These are phyloP conservation scores for Azorinus chamasolen DNA, from an alignment of 2,888 invertebrate species.

Conservation along the genomic window DNA sequence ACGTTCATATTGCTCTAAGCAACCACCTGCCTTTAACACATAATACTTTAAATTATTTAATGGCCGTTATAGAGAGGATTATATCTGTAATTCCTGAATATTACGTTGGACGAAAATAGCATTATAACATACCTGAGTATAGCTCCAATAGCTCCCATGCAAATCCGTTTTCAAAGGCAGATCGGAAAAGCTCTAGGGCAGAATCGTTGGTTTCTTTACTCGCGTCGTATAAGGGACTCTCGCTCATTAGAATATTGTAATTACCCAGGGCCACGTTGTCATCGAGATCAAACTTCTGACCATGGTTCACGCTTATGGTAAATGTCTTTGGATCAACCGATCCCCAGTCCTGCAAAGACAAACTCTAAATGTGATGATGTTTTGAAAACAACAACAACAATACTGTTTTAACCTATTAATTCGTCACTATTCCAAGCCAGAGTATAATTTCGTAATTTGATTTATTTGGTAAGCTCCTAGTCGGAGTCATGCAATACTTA, in stretches of 20 bases:
- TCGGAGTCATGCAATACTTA: too few relatives aligned
- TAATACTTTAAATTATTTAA: too few relatives aligned
- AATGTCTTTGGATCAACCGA: slow-evolving; percentile 49
- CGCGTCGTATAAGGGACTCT: slow-evolving; percentile 74
- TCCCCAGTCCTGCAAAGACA: slow-evolving; percentile 49
- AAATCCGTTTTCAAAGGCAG: slow-evolving; percentile 68
- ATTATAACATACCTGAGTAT: slow-evolving; percentile 61
- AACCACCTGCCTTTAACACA: too few relatives aligned
- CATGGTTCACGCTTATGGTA: slow-evolving; percentile 65
- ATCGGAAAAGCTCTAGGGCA: slow-evolving; percentile 70
- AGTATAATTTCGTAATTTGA: too few relatives aligned
- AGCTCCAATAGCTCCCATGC: slow-evolving; percentile 76
- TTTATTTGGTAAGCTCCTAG: too few relatives aligned
- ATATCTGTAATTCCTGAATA: background rate
- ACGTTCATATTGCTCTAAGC: too few relatives aligned
- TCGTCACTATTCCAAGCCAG: too few relatives aligned
- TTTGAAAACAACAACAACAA: too few relatives aligned
- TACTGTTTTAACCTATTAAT: too few relatives aligned
- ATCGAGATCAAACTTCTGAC: slow-evolving; percentile 41
- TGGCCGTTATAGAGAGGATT: too few relatives aligned
- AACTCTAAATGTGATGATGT: too few relatives aligned
- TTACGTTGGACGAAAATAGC: background rate
- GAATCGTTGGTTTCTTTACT: slow-evolving; percentile 63
- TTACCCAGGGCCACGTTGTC: slow-evolving; percentile 72
- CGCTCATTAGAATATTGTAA: slow-evolving; percentile 79